These are phyloP conservation scores for Podarcis cretensis DNA, from an alignment of 2,113 vertebrate genomes.

Conservation along the genomic window DNA sequence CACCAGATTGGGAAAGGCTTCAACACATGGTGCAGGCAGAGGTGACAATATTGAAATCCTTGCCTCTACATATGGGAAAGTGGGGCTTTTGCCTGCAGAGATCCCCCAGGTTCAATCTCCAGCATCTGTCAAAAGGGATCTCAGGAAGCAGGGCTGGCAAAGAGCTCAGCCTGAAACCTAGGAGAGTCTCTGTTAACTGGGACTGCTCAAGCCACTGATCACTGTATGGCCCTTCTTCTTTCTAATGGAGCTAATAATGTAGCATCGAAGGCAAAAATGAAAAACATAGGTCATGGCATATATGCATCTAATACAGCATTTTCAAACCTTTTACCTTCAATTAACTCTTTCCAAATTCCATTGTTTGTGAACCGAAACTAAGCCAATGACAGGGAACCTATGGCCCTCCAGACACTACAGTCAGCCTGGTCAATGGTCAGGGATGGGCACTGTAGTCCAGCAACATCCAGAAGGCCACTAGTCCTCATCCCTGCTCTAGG, in stretches of 20 bases:
- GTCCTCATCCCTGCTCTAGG: background rate
- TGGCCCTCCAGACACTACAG: background rate
- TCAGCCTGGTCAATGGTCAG: background rate
- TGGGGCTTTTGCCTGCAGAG: background rate
- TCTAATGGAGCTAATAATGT: too few relatives aligned
- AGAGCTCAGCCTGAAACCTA: background rate
- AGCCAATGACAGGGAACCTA: background rate
- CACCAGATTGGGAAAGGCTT: background rate
- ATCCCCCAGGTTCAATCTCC: background rate
- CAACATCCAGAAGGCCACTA: background rate
- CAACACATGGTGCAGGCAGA: background rate
- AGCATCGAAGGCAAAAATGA: too few relatives aligned
- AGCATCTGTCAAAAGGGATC: background rate
- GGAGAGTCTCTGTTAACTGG: background rate
- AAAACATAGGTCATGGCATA: too few relatives aligned
- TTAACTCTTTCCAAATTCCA: background rate
- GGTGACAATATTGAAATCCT: background rate
- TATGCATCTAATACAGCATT: too few relatives aligned
- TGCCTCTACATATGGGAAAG: background rate
- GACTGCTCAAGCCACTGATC: background rate
- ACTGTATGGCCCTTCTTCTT: background rate
- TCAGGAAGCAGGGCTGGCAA: background rate
- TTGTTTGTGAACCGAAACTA: background rate
- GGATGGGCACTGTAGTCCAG: too few relatives aligned
- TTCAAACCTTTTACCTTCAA: background rate